phyloP scores from a whole-genome alignment of 2,113 vertebrate genomes.

The Ammospiza nelsoni region DNA sequence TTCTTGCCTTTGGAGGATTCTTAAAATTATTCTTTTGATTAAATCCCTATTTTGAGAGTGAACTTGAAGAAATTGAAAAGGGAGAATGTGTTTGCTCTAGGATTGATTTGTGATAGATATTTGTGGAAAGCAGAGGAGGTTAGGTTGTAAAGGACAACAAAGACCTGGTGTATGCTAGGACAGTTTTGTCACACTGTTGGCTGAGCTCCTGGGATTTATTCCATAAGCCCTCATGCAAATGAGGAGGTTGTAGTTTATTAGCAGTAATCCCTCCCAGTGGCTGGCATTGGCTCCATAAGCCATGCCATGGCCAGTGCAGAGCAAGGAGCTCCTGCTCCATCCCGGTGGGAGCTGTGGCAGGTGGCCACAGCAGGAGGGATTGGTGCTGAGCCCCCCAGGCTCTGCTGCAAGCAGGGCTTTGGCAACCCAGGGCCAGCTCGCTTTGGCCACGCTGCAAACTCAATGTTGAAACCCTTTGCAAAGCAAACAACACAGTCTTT shows the following conservation, averaged over 20 bases:
- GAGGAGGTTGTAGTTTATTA: no score
- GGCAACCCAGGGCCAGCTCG: not conserved
- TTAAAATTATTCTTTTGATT: slow-evolving; percentile 44
- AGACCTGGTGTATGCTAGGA: not conserved
- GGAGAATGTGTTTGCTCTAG: not conserved
- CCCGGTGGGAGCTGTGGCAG: no score
- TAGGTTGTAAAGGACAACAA: not conserved
- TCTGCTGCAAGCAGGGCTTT: not conserved
- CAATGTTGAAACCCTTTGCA: not conserved
- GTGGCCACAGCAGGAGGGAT: no score
- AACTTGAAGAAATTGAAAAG: not conserved
- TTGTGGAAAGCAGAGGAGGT: not conserved
- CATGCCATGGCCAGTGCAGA: no score
- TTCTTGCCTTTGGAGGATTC: not conserved
- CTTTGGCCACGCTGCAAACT: not conserved
- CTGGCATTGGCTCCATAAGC: no score
- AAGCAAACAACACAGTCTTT: not conserved
- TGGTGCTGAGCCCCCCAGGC: no score
- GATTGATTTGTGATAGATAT: not conserved
- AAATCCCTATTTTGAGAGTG: slow-evolving; percentile 24
- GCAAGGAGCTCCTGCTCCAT: no score
- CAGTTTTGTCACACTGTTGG: not conserved
- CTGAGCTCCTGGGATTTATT: not conserved
- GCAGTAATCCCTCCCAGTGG: no score
- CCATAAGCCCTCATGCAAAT: no score